These are phyloP conservation scores for Thamnaconus septentrionalis DNA, from an alignment of 2,113 vertebrate genomes.

Conservation along the genomic window DNA sequence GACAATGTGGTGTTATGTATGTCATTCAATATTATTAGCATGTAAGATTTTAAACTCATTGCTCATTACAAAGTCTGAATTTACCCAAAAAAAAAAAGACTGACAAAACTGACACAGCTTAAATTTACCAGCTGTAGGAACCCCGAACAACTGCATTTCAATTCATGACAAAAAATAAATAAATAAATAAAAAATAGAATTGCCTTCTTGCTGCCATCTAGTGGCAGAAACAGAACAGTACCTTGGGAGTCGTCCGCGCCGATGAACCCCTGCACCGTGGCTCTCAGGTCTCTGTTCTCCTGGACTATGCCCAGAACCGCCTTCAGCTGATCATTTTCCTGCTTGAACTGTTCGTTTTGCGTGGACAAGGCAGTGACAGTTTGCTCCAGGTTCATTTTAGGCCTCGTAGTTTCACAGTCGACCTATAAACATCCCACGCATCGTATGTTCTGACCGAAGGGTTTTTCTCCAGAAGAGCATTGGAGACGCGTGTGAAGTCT, in stretches of 20 bases:
- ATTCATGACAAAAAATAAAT: background rate
- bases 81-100: too few relatives aligned
- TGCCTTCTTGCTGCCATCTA: constrained; percentile 27
- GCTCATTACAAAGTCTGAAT: too few relatives aligned
- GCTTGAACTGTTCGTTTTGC: constrained; percentile 31
- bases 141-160: background rate
- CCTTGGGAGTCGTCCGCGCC: constrained; percentile 15
- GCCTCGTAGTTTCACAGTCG: too few relatives aligned
- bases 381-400: background rate
- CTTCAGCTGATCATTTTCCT: constrained; percentile 45
- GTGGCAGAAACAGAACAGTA: constrained; percentile 26
- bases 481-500: too few relatives aligned
- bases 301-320: constrained; percentile 8
- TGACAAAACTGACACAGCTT: too few relatives aligned
- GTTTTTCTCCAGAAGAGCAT: too few relatives aligned
- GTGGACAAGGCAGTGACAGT: background rate
- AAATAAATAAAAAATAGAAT: background rate
- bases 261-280: constrained; percentile 6
- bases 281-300: constrained; percentile 50
- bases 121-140: background rate
- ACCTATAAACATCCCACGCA: too few relatives aligned
- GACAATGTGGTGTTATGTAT: too few relatives aligned
- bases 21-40: too few relatives aligned
- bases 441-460: too few relatives aligned
- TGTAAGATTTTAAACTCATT: too few relatives aligned